These are phyloP conservation scores for Euborellia annulipes DNA, from an alignment of 1,140 invertebrate species.

Conservation along the genomic window DNA sequence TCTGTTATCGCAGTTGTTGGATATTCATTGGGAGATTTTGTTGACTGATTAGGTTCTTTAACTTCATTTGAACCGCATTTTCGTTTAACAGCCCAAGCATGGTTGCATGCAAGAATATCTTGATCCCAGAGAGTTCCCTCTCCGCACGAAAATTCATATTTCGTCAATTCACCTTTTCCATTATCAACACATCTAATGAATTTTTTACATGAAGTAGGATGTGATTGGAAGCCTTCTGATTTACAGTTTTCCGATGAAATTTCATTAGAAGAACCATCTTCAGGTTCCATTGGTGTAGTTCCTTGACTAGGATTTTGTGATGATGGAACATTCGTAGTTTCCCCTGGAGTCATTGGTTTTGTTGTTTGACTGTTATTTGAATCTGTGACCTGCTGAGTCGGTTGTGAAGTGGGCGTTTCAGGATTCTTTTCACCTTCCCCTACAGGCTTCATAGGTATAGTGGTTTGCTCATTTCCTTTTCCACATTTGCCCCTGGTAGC, in stretches of 20 bases:
- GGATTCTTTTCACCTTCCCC: too few relatives aligned
- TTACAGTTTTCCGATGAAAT: conserved; percentile 22
- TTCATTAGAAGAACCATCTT: too few relatives aligned
- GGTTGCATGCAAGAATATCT: conserved; percentile 30
- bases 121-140: conserved; percentile 31
- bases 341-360: too few relatives aligned
- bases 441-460: too few relatives aligned
- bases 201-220: conserved; percentile 50
- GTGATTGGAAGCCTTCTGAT: conserved; percentile 47
- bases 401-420: conserved; percentile 3
- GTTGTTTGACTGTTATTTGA: background rate
- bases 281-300: too few relatives aligned
- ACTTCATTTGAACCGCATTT: background rate
- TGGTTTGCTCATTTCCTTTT: too few relatives aligned
- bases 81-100: conserved; percentile 25
- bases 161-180: conserved; percentile 34
- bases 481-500: conserved; percentile 25
- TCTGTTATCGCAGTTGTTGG: too few relatives aligned
- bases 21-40: too few relatives aligned
- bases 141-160: conserved; percentile 29
- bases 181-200: conserved; percentile 61
- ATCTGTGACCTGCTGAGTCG: background rate
- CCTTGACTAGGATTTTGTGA: too few relatives aligned
- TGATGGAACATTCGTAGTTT: too few relatives aligned
- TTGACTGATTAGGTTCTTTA: background rate